Base-by-base conservation (phyloP, 2,797 vertebrate species). In the Ispidina picta region DNA sequence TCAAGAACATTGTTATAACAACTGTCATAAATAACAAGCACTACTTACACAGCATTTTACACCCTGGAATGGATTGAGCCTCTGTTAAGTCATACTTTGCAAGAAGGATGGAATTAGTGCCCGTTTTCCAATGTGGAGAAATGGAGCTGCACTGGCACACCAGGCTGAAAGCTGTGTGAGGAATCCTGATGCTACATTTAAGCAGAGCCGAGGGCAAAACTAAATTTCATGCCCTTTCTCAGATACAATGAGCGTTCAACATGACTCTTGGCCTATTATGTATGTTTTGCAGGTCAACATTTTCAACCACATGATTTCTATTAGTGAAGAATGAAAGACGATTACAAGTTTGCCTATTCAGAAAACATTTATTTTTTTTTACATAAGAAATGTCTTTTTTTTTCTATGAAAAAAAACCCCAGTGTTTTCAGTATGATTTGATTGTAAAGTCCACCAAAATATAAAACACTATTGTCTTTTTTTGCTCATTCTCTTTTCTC, bases 91-190 rank as follows among this genome's bases (percentile, higher is more conserved):
- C 64, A n/a, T 39, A 37, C 12, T 46, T 41, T 73, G n/a, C 62
- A 55, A 2, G 4, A 29, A 33, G 21, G 37, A 51, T 5, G 8
- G 66, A 77, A 63, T 21, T 20, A 39, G 29, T 5, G 14, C 29
- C 49, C 26, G 11, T 39, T 68, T 48, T 20, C 66, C 12, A 33
- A 7, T 0, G 2, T 7, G 44, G 22, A 41, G 26, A 26, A 68
- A 64, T 59, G 54, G 12, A 77, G 51, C 15, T 10, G 22, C 0
- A 0, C 15, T 62, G 65, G 41, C 22, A n/a, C 4, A 5, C 1
- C 1, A 1, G 26, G 43, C 46, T 72, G 68, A 83, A 26, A 59
- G 49, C 52, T 41, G 52, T 5, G 7, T 33, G 25, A 81, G 39
- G 48, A 77, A 83, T 43, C 43, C 49, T 52, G 58, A 20, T 15